A percentile compares a stretch with the other conserved stretches of the same genome.
Evolutionary conservation across 2,797 vertebrate species (phyloP).

Genomic region (Sarcophilus harrisii): DNA sequence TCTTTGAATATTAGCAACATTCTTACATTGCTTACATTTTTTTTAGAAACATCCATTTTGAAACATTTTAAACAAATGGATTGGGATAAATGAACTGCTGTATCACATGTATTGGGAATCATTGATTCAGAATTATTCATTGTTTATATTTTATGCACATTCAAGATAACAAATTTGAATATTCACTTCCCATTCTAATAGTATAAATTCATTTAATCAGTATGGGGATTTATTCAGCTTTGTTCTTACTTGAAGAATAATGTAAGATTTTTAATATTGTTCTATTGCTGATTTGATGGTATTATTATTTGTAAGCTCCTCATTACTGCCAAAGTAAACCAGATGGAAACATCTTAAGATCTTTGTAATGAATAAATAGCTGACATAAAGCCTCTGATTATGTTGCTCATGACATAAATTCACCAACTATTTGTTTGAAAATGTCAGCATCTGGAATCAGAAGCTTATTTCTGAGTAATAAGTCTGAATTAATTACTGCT

Average conservation of each 20-base stretch:
- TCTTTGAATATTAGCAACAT: not conserved
- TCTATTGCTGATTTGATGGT: constrained; percentile 39
- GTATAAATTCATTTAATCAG: constrained; percentile 55
- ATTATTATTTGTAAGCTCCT: constrained; percentile 56
- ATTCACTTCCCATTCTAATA: constrained; percentile 56
- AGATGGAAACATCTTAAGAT: constrained; percentile 68
- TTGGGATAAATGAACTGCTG: not conserved
- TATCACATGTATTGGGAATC: not conserved
- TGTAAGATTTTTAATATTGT: constrained; percentile 44
- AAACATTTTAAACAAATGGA: not conserved
- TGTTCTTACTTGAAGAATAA: constrained; percentile 28
- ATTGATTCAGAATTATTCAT: not conserved
- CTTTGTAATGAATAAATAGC: constrained; percentile 65
- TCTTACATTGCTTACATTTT: not conserved
- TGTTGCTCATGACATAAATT: constrained; percentile 64
- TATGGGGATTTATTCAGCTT: not conserved
- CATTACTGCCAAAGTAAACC: not conserved
- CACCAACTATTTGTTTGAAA: constrained; percentile 69
- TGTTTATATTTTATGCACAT: not conserved
- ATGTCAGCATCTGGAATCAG: constrained; percentile 79
- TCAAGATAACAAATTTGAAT: constrained; percentile 16
- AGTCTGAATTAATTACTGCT: not conserved
- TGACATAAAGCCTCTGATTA: constrained; percentile 58
- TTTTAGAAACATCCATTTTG: not conserved
- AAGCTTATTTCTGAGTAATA: constrained; percentile 7